Evolutionary conservation across 2,888 invertebrate genomes (phyloP), one percentile per base, ranked within the genome.

Genomic region (Sarcophaga carnaria): DNA sequence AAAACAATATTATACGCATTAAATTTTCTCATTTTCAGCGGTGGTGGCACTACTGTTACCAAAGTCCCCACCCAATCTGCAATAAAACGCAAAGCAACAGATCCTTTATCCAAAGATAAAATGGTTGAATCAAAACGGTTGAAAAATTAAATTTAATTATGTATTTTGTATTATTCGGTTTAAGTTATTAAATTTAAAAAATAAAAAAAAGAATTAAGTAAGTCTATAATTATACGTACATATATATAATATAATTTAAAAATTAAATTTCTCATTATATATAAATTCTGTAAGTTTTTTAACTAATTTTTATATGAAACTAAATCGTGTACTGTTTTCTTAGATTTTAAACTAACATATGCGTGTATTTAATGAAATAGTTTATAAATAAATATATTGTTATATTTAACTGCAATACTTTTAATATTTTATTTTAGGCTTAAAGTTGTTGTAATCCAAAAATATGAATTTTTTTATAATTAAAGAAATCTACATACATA

Each of bases 11-110:
- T 37, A 37, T 37, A 37, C 1, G 4, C 2, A 54, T 14, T 54
- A 17, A 54, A 14, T 54, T 69, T 84, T 62, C 67, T 71, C 3
- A 37, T 45, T 85, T 89, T 78, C 72, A 89, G 89, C 54, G 88
- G 88, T 27, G 89, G 89, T 20, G 89, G 89, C 47, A 89, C 89
- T 3, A 89, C 89, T 4, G 88, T 89, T 25, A 89, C 89, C 49
- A 88, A 88, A 87, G 88, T 89, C 67, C 87, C 88, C 59, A 60
- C 77, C 11, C 88, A 88, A 87, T 82, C 80, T 69, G 82, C 87
- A 87, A 82, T 83, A 69, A 89, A 89, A 64, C 82, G 85, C 45
- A 88, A 86, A 66, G 66, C 75, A 20, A 76, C 81, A 59, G 86
- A 88, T 82, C 76, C 80, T 59, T 80, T 87, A 72, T 84, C 89